These are phyloP conservation scores for Enteromius mattozi DNA, from an alignment of 2,797 vertebrate species.

Conservation along the genomic window DNA sequence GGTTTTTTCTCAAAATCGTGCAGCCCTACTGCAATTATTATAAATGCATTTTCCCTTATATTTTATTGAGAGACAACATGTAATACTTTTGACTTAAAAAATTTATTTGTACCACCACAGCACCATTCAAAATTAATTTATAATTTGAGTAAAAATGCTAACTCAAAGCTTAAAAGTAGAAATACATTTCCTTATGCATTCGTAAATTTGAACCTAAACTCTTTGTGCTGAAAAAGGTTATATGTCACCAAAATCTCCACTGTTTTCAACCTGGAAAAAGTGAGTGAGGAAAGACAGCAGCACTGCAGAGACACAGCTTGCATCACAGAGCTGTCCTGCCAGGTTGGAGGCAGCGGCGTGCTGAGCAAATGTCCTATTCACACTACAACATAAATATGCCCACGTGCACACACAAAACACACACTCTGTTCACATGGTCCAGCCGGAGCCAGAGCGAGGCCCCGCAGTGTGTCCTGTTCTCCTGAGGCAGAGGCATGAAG, in stretches of 20 bases:
- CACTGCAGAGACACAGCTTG: conserved; percentile 42
- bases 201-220: not conserved
- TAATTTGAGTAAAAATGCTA: not conserved
- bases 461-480: conserved; percentile 23
- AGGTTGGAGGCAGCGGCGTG: conserved; percentile 26
- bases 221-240: not conserved
- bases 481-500: conserved; percentile 27
- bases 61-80: not conserved
- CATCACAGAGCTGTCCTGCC: conserved; percentile 34
- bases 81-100: not conserved
- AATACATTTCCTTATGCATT: not conserved
- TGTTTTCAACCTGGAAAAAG: not conserved
- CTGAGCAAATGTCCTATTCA: conserved; percentile 47
- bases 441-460: not conserved
- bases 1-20: no score
- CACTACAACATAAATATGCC: conserved; percentile 30
- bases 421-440: conserved; percentile 1
- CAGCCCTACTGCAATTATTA: no score
- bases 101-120: not conserved
- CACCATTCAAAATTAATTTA: not conserved
- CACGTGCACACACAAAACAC: conserved; percentile 20
- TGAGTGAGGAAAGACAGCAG: conserved; percentile 9
- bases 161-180: not conserved
- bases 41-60: not conserved
- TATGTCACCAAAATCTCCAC: not conserved